These are phyloP conservation scores for Littorina saxatilis DNA, from an alignment of 1,140 invertebrate genomes.

Conservation along the genomic window DNA sequence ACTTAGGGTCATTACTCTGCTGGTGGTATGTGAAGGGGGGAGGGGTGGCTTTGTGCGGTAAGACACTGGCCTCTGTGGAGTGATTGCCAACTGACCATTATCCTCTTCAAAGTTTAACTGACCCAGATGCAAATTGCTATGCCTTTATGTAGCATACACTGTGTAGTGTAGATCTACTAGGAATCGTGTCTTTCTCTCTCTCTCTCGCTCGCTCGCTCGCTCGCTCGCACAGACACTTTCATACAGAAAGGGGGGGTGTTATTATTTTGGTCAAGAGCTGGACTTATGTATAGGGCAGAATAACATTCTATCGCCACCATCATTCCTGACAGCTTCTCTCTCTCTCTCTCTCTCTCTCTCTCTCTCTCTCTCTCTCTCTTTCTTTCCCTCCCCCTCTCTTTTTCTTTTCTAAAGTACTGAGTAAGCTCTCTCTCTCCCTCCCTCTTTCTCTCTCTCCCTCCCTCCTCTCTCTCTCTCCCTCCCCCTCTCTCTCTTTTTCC, in stretches of 20 bases:
- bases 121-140: not conserved
- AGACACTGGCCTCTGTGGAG: no score
- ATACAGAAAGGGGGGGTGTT: no score
- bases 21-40: no score
- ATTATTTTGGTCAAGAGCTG: no score
- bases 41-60: no score
- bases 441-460: conserved; percentile 23
- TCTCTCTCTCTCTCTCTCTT: conserved; percentile 13
- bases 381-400: not conserved
- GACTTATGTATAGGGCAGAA: no score
- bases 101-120: not conserved
- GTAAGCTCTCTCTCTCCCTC: conserved; percentile 4
- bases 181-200: not conserved
- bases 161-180: no score
- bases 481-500: not conserved
- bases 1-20: no score
- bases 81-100: no score
- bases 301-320: no score
- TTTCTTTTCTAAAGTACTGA: not conserved
- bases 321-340: no score
- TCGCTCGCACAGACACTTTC: no score
- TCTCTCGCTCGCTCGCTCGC: not conserved
- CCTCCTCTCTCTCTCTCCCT: not conserved
- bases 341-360: not conserved
- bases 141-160: not conserved